Evolutionary conservation across 2,888 invertebrate genomes (phyloP).

Genomic region (Tachina grossa): DNA sequence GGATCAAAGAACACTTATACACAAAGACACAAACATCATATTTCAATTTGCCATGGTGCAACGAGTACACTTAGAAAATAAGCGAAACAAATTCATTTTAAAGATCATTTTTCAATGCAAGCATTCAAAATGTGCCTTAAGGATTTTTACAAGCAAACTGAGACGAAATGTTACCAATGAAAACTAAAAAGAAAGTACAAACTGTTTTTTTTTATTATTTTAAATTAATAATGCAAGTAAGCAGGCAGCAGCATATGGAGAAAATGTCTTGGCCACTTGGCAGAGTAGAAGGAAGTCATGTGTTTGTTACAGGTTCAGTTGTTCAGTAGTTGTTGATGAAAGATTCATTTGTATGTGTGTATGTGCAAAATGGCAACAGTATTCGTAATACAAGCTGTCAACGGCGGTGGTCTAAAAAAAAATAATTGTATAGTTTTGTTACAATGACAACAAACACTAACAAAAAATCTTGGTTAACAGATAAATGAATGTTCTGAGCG

Average conservation of each 20-base stretch:
- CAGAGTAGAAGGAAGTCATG: slow-evolving; percentile 33
- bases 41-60: slow-evolving; percentile 56
- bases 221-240: background rate
- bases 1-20: slow-evolving; percentile 21
- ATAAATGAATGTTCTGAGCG: slow-evolving; percentile 17
- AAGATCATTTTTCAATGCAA: slow-evolving; percentile 39
- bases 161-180: slow-evolving; percentile 26
- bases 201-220: slow-evolving; percentile 18
- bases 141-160: background rate
- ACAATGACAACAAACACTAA: slow-evolving; percentile 55
- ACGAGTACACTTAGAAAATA: slow-evolving; percentile 5
- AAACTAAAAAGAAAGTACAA: slow-evolving; percentile 29
- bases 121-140: slow-evolving; percentile 4
- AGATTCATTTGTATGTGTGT: background rate
- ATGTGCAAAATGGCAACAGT: slow-evolving; percentile 30
- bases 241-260: slow-evolving; percentile 31
- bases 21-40: slow-evolving; percentile 2
- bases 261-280: slow-evolving; percentile 18
- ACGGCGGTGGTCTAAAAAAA: slow-evolving; percentile 58
- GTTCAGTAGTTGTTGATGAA: slow-evolving; percentile 17
- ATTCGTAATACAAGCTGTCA: slow-evolving; percentile 67
- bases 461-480: slow-evolving; percentile 64
- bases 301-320: slow-evolving; percentile 29
- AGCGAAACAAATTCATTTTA: slow-evolving; percentile 59
- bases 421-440: slow-evolving; percentile 44